Conservation (phyloP, 2,797 vertebrate genomes). For the Scarus forsteni region DNA sequence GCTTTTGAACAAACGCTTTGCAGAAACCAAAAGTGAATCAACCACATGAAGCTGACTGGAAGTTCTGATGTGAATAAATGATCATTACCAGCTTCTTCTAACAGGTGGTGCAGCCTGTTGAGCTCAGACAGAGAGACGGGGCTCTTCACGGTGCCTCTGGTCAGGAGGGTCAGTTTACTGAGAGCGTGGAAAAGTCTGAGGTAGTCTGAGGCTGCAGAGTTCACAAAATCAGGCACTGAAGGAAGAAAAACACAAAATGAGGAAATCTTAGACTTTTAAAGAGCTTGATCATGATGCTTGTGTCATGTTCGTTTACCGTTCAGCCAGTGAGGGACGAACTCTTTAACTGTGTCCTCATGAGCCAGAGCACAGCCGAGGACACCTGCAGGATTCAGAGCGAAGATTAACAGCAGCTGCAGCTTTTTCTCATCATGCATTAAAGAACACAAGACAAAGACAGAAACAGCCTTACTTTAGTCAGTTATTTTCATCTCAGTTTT, state of each 20-base stretch:
- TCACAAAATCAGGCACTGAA: conserved; percentile 23
- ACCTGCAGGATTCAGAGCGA: conserved; percentile 40
- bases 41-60: too few relatives aligned
- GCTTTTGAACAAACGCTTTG: too few relatives aligned
- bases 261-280: too few relatives aligned
- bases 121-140: conserved; percentile 25
- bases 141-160: conserved; percentile 19
- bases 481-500: too few relatives aligned
- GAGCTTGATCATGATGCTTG: too few relatives aligned
- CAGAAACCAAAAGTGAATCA: too few relatives aligned
- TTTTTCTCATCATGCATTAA: too few relatives aligned
- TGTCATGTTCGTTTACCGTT: conserved; percentile 39
- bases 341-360: conserved; percentile 7
- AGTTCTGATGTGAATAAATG: too few relatives aligned
- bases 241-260: conserved; percentile 13
- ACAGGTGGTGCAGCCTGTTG: conserved; percentile 34
- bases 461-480: too few relatives aligned
- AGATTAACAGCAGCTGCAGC: too few relatives aligned
- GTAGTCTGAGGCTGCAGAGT: conserved; percentile 21
- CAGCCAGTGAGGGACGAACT: conserved; percentile 49
- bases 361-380: conserved; percentile 61
- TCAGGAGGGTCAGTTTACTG: conserved; percentile 27
- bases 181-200: conserved; percentile 35
- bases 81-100: conserved; percentile 31
- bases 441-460: too few relatives aligned